These are phyloP conservation scores for Lepilemur ruficaudatus DNA, from an alignment of 2,797 vertebrate genomes.

Conservation along the genomic window DNA sequence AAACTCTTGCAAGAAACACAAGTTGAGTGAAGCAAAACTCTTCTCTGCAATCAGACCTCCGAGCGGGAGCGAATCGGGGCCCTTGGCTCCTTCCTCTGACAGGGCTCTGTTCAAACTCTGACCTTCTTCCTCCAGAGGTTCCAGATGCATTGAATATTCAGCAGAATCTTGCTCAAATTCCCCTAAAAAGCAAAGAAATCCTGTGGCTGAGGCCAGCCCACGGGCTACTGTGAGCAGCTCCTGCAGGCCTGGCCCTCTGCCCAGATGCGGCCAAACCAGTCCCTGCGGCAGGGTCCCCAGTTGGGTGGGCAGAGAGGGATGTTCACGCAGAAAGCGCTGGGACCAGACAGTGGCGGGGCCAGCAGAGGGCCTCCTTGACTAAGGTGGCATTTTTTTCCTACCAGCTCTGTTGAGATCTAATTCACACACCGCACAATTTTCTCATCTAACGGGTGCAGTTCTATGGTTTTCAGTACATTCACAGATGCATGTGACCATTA, in stretches of 20 bases:
- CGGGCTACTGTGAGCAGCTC: not conserved
- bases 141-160: not conserved
- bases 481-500: not conserved
- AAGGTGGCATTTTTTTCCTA: not conserved
- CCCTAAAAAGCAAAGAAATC: slow-evolving; percentile 36
- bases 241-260: not conserved
- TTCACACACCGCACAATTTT: too few species aligned
- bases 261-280: accelerated
- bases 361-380: not conserved
- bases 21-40: slow-evolving; percentile 41
- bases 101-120: not conserved
- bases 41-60: not conserved
- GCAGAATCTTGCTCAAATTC: slow-evolving; percentile 66
- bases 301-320: not conserved
- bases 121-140: not conserved
- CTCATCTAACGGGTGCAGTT: not conserved
- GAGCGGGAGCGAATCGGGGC: not conserved
- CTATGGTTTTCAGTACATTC: not conserved
- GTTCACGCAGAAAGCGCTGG: not conserved
- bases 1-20: slow-evolving; percentile 59
- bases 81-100: not conserved
- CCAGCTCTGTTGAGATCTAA: not conserved
- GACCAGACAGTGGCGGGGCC: accelerated
- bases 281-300: not conserved
- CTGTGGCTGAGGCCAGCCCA: not conserved